phyloP scores from a whole-genome alignment of 2,888 invertebrate species.

The Sinhomidia bicolor region DNA sequence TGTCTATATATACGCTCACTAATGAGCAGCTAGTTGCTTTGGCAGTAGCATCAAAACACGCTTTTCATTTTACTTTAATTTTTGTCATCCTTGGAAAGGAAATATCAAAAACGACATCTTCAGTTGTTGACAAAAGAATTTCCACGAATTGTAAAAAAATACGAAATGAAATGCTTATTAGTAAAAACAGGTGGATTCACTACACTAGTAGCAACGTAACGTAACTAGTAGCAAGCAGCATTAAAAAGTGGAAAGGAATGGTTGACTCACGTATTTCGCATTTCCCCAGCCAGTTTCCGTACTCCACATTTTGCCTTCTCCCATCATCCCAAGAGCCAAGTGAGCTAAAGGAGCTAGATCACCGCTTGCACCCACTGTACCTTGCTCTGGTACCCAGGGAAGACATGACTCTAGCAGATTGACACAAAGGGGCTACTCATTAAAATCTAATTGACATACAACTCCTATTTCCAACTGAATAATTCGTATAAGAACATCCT shows the following conservation, averaged over 20 bases:
- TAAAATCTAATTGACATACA: neutral
- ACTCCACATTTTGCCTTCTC: constrained; percentile 87
- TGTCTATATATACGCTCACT: no score
- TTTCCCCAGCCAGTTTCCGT: constrained; percentile 86
- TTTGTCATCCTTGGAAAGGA: neutral
- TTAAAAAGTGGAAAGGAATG: neutral
- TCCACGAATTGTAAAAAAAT: neutral
- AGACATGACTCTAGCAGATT: constrained; percentile 84
- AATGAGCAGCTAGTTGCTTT: neutral
- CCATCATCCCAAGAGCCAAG: constrained; percentile 86
- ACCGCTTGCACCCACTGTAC: constrained; percentile 87
- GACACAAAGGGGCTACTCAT: neutral
- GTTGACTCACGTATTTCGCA: constrained; percentile 83
- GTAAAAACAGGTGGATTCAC: no score
- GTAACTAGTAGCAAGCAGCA: no score
- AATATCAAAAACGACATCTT: neutral
- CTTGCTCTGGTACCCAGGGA: constrained; percentile 87
- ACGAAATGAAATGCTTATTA: no score
- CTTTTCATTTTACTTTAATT: neutral
- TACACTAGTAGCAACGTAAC: no score
- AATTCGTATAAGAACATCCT: no score
- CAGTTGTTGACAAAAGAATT: neutral
- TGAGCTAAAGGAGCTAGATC: constrained; percentile 87
- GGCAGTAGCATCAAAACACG: neutral
- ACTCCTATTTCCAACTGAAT: neutral